A percentile compares a stretch with the other conserved stretches of the same genome.
Evolutionary conservation across 2,888 invertebrate genomes (phyloP).

Genomic region (Machimus rusticus): DNA sequence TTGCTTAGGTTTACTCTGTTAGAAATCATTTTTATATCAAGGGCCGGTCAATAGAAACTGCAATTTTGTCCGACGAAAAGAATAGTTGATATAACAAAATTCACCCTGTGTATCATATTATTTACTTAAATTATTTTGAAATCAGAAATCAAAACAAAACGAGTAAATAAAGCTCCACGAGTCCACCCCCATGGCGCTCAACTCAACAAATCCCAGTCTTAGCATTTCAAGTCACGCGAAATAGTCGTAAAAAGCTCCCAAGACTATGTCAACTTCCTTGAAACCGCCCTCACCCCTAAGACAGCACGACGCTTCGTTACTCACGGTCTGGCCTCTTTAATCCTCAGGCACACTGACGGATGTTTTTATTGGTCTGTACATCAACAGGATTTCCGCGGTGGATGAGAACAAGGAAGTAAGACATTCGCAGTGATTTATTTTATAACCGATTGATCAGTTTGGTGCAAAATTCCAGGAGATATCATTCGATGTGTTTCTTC

Average conservation of each 20-base stretch:
- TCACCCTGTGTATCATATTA: neutral
- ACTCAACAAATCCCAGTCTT: neutral
- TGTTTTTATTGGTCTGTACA: constrained; percentile 69
- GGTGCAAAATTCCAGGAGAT: constrained; percentile 65
- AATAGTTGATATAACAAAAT: neutral
- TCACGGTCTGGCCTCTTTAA: neutral
- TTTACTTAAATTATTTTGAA: neutral
- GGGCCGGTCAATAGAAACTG: no score
- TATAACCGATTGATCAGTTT: constrained; percentile 42
- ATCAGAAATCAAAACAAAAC: neutral
- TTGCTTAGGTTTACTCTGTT: no score
- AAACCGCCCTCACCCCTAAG: neutral
- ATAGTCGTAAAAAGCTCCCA: neutral
- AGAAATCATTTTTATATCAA: no score
- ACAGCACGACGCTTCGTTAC: neutral
- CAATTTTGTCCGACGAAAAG: no score
- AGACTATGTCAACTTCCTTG: constrained; percentile 13
- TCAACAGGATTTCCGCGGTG: constrained; percentile 70
- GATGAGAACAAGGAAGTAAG: constrained; percentile 72
- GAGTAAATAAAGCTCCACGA: neutral
- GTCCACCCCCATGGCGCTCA: neutral
- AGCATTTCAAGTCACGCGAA: neutral
- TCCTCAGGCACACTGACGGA: constrained; percentile 59
- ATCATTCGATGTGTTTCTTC: constrained; percentile 70
- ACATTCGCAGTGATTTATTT: constrained; percentile 14